These are phyloP conservation scores for Phrynocephalus versicolor DNA, from an alignment of 2,113 vertebrate species.

Conservation along the genomic window DNA sequence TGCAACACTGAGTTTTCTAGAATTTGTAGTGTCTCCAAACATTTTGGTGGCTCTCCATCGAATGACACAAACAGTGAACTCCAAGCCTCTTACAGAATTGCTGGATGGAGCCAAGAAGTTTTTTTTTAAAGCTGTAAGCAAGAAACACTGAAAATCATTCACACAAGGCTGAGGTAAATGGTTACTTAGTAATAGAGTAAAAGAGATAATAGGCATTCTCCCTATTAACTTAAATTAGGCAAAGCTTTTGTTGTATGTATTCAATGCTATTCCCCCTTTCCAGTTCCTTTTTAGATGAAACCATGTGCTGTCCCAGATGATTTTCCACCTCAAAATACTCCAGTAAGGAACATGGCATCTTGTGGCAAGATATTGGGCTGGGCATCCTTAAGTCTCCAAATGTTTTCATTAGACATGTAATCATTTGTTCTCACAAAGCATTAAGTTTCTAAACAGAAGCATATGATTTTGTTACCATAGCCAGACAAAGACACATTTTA, in stretches of 20 bases:
- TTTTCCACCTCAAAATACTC: neutral
- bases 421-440: neutral
- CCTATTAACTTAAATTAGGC: neutral
- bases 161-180: neutral
- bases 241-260: neutral
- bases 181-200: neutral
- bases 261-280: neutral
- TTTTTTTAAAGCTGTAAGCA: too few species aligned
- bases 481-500: neutral
- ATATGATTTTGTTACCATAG: neutral
- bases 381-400: neutral
- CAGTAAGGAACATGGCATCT: neutral
- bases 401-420: neutral
- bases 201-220: neutral
- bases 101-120: neutral
- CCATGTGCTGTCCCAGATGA: neutral
- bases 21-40: neutral
- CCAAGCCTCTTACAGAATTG: neutral
- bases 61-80: too few species aligned
- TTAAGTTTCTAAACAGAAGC: neutral
- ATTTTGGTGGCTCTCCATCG: neutral
- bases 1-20: too few species aligned
- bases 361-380: neutral
- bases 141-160: neutral
- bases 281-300: neutral